Evolutionary conservation across 1,140 invertebrate species (phyloP).

Genomic region (Thaumatotibia leucotreta): DNA sequence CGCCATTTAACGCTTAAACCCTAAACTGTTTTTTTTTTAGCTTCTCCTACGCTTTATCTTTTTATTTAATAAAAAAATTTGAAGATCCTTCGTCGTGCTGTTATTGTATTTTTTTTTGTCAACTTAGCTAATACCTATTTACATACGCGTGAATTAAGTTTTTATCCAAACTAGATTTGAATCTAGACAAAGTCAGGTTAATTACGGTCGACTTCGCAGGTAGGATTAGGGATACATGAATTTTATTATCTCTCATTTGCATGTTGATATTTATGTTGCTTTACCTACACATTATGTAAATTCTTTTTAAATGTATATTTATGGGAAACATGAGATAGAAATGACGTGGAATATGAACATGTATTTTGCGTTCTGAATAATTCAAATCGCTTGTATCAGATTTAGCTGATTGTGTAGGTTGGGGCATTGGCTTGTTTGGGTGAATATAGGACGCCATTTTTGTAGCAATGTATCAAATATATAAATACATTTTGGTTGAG

Average conservation of each 20-base stretch:
- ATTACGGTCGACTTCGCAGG: neutral
- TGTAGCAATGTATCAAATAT: neutral
- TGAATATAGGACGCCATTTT: neutral
- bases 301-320: conserved; percentile 11
- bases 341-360: neutral
- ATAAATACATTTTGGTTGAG: neutral
- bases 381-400: neutral
- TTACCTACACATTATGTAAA: conserved; percentile 10
- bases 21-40: neutral
- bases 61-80: neutral
- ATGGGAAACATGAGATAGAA: conserved; percentile 9
- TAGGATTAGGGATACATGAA: conserved; percentile 5
- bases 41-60: neutral
- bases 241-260: conserved; percentile 9
- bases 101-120: no score
- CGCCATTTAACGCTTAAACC: neutral
- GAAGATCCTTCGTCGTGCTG: neutral
- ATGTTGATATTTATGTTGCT: conserved; percentile 9
- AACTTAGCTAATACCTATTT: no score
- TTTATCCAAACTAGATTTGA: neutral
- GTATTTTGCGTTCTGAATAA: conserved; percentile 8
- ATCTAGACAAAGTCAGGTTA: neutral
- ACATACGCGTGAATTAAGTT: no score
- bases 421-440: neutral
- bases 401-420: neutral